These are phyloP conservation scores for Philereme transversata DNA, from an alignment of 2,888 invertebrate species.

Conservation along the genomic window DNA sequence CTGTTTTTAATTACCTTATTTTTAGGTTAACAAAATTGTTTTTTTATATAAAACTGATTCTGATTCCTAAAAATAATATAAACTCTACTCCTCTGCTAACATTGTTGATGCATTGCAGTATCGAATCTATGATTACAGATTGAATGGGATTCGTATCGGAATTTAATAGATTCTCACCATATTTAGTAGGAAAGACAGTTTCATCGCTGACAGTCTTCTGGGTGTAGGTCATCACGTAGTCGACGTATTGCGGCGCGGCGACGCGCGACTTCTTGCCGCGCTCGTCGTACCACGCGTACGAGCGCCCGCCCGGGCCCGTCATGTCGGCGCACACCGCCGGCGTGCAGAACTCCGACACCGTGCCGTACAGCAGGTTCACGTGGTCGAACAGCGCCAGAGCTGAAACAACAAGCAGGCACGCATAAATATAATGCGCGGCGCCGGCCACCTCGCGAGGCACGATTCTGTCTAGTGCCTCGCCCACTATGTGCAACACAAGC, in stretches of 20 bases:
- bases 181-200: conserved; percentile 98
- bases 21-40: no score
- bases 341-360: conserved; percentile 99
- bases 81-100: no score
- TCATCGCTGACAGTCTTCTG: conserved; percentile 99
- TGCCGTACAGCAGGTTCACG: conserved; percentile 99
- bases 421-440: no score
- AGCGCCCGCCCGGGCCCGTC: conserved; percentile 98
- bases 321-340: conserved; percentile 97
- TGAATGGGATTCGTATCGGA: no score
- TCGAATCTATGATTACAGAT: no score
- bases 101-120: no score
- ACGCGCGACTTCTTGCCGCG: conserved; percentile 99
- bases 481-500: no score
- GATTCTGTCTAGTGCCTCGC: no score
- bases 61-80: no score
- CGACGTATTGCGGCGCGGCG: conserved; percentile 98
- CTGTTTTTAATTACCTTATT: no score
- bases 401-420: conserved; percentile 66
- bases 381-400: conserved; percentile 99
- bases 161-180: conserved; percentile 86
- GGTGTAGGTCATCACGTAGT: conserved; percentile 99
- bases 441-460: no score
- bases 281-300: conserved; percentile 99
- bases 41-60: no score